These are phyloP conservation scores for Pygoscelis antarcticus DNA, from an alignment of 2,113 vertebrate species.

Conservation along the genomic window DNA sequence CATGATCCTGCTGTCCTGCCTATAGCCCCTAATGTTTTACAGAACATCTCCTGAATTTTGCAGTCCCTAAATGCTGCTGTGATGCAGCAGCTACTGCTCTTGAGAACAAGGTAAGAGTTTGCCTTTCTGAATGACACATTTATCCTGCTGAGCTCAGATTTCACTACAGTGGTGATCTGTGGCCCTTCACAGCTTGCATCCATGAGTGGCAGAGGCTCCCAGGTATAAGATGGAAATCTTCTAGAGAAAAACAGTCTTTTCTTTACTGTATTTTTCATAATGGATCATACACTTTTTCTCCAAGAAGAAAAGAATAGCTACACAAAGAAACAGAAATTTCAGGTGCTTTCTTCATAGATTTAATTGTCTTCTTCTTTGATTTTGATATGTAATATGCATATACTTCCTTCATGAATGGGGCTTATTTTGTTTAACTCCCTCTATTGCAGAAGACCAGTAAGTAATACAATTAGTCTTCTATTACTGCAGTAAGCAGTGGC, in stretches of 20 bases:
- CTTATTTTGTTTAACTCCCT: neutral
- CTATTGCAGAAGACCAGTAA: neutral
- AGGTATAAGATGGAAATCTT: neutral
- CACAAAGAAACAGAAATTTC: neutral
- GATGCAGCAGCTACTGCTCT: neutral
- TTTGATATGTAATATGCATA: neutral
- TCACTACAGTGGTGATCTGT: neutral
- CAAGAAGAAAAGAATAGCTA: neutral
- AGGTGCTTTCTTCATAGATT: neutral
- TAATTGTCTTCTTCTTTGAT: neutral
- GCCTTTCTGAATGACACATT: neutral
- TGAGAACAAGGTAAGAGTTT: neutral
- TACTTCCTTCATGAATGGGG: neutral
- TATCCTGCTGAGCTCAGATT: neutral
- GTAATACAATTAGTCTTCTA: neutral
- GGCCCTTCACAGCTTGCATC: neutral
- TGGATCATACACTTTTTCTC: neutral
- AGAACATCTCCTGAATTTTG: neutral
- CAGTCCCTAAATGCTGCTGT: neutral
- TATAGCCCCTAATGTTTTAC: neutral
- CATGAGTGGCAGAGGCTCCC: neutral
- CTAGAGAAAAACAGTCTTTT: neutral
- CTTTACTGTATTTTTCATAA: neutral
- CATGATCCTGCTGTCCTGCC: neutral
- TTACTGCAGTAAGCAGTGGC: rapidly evolving